A percentile compares a stretch with the other conserved stretches of the same genome.
These are phyloP conservation scores for Heliconius ethilla DNA, from an alignment of 2,888 invertebrate genomes.

Conservation along the genomic window DNA sequence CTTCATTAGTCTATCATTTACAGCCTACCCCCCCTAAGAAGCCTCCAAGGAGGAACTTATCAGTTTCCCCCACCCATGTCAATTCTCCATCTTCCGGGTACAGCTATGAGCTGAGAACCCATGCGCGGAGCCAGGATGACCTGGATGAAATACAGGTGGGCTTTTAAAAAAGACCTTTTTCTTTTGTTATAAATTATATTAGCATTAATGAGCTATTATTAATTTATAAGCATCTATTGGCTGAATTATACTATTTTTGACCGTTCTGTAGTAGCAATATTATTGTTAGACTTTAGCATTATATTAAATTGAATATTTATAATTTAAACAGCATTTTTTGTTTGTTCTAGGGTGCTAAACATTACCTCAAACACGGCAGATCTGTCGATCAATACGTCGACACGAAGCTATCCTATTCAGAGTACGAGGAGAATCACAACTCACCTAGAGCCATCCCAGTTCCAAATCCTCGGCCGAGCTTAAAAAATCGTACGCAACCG, in stretches of 20 bases:
- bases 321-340: slow-evolving; percentile 26
- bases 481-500: slow-evolving; percentile 82
- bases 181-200: background rate
- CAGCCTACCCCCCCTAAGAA: slow-evolving; percentile 94
- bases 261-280: background rate
- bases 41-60: slow-evolving; percentile 92
- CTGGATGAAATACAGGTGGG: slow-evolving; percentile 84
- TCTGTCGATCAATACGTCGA: slow-evolving; percentile 91
- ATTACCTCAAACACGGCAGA: slow-evolving; percentile 85
- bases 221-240: background rate
- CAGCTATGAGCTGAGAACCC: slow-evolving; percentile 84
- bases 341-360: slow-evolving; percentile 79
- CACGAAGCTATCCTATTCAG: slow-evolving; percentile 81
- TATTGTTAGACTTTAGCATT: background rate
- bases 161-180: background rate
- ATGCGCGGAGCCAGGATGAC: slow-evolving; percentile 86
- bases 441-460: slow-evolving; percentile 72
- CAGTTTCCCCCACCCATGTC: slow-evolving; percentile 92
- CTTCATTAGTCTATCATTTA: slow-evolving; percentile 47
- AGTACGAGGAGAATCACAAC: slow-evolving; percentile 78
- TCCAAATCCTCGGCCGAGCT: slow-evolving; percentile 72
- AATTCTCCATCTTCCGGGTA: slow-evolving; percentile 79
- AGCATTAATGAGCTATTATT: background rate
- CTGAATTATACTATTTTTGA: background rate
- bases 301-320: background rate